Conservation (phyloP, 2,113 vertebrate genomes). For the Amia ocellicauda region DNA sequence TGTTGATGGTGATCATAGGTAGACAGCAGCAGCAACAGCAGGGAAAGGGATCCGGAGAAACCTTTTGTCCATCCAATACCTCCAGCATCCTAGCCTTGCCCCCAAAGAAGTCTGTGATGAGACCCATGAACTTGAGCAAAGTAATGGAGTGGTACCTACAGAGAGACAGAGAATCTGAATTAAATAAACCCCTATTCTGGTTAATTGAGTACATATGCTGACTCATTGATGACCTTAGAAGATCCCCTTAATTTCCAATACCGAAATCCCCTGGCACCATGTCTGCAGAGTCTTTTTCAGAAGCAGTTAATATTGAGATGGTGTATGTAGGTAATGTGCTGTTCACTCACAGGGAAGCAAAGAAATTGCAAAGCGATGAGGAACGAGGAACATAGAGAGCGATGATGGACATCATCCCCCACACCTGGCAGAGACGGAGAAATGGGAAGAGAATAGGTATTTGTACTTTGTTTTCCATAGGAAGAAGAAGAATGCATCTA, state of each 20-base stretch:
- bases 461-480: no score
- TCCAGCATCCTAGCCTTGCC: slow-evolving; percentile 62
- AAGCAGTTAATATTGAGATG: no score
- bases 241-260: no score
- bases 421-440: slow-evolving; percentile 46
- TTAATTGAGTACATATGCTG: no score
- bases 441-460: neutral
- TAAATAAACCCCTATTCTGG: no score
- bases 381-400: slow-evolving; percentile 69
- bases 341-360: slow-evolving; percentile 74
- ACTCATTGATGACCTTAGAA: no score
- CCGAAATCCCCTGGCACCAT: no score
- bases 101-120: slow-evolving; percentile 72
- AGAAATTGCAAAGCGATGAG: slow-evolving; percentile 71
- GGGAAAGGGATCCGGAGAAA: slow-evolving; percentile 68
- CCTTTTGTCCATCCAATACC: slow-evolving; percentile 52
- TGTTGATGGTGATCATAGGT: slow-evolving; percentile 64
- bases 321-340: no score
- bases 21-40: slow-evolving; percentile 76
- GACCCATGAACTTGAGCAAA: slow-evolving; percentile 70
- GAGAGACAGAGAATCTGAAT: no score
- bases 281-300: no score
- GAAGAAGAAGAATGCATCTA: no score
- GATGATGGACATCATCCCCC: slow-evolving; percentile 59
- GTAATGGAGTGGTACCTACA: slow-evolving; percentile 73